These are phyloP conservation scores for Melangyna quadrimaculata DNA, from an alignment of 2,888 invertebrate species.

Conservation along the genomic window DNA sequence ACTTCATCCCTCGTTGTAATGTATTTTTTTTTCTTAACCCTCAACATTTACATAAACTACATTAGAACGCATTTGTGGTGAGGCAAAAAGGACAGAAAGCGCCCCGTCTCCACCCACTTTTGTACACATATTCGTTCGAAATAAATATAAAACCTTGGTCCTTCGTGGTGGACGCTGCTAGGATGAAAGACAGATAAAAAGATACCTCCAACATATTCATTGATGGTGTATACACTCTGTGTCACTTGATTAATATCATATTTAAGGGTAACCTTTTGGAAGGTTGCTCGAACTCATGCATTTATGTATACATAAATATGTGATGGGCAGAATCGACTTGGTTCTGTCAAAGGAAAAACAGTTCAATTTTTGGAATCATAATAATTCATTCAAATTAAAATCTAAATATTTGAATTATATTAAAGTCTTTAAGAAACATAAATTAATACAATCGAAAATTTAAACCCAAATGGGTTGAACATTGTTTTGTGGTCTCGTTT, in stretches of 20 bases:
- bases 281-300: neutral
- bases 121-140: constrained; percentile 48
- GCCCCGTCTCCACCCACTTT: constrained; percentile 59
- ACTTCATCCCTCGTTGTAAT: constrained; percentile 69
- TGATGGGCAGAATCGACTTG: too few species aligned
- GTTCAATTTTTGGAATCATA: too few species aligned
- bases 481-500: too few species aligned
- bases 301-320: too few species aligned
- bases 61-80: constrained; percentile 66
- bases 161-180: constrained; percentile 49
- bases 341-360: too few species aligned
- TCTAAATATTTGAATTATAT: too few species aligned
- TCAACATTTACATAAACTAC: constrained; percentile 64
- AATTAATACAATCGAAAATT: too few species aligned
- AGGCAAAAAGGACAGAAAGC: constrained; percentile 59
- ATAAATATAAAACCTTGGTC: constrained; percentile 13
- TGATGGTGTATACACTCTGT: neutral
- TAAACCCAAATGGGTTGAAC: too few species aligned
- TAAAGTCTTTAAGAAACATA: too few species aligned
- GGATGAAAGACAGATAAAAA: constrained; percentile 36
- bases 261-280: neutral
- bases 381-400: too few species aligned
- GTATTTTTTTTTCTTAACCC: constrained; percentile 47
- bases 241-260: neutral
- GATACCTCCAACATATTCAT: constrained; percentile 27